phyloP scores from a whole-genome alignment of 2,888 invertebrate species.

The Dioctria linearis region DNA sequence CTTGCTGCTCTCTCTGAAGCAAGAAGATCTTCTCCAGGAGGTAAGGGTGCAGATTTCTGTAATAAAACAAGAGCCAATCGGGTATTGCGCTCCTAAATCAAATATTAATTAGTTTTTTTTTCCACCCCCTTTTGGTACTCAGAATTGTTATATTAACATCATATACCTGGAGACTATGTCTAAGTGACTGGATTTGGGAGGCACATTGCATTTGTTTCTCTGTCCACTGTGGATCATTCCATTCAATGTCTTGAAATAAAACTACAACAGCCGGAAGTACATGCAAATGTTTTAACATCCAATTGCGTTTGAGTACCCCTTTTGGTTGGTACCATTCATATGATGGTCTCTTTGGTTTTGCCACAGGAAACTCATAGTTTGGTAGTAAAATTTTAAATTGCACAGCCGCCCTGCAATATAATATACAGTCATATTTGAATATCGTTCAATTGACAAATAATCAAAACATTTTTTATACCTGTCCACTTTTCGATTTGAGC shows the following conservation, averaged over 20 bases:
- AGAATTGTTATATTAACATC: background rate
- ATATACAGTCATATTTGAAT: background rate
- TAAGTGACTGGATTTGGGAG: slow-evolving; percentile 86
- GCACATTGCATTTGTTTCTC: slow-evolving; percentile 96
- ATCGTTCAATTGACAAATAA: background rate
- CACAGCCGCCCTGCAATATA: slow-evolving; percentile 78
- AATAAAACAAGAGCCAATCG: slow-evolving; percentile 91
- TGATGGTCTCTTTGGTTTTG: slow-evolving; percentile 88
- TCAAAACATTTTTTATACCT: slow-evolving; percentile 61
- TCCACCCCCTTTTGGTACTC: background rate
- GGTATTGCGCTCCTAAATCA: slow-evolving; percentile 71
- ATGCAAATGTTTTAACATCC: slow-evolving; percentile 94
- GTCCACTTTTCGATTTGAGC: slow-evolving; percentile 85
- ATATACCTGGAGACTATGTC: slow-evolving; percentile 70
- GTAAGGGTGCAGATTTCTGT: slow-evolving; percentile 85
- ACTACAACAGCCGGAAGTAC: slow-evolving; percentile 94
- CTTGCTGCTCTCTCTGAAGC: slow-evolving; percentile 93
- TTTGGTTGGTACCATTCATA: slow-evolving; percentile 97
- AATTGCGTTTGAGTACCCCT: slow-evolving; percentile 93
- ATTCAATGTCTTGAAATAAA: slow-evolving; percentile 96
- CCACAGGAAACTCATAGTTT: slow-evolving; percentile 89
- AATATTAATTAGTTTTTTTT: background rate
- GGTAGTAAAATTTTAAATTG: slow-evolving; percentile 86
- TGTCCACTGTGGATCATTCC: slow-evolving; percentile 95
- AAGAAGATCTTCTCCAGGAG: slow-evolving; percentile 84